Evolutionary conservation across 2,113 vertebrate genomes (phyloP), one percentile per base, ranked within the genome.

Genomic region (Cairina moschata): DNA sequence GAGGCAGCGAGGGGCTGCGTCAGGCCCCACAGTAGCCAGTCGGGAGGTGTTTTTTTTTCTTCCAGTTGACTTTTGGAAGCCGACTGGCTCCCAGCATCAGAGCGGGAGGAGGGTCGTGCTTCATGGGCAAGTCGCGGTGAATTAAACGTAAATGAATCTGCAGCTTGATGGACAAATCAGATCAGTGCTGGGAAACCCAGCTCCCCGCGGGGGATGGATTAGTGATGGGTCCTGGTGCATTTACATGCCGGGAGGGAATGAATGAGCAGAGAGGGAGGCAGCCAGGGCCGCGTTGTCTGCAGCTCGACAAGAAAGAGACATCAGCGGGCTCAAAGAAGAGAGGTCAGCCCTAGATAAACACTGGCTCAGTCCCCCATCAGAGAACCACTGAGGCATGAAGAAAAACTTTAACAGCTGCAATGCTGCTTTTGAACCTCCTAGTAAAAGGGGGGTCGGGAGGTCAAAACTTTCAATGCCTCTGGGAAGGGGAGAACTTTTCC

Each of bases 321-420:
- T 93, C 89, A 90, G 76, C 0, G 0, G 50, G 71, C 94, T 91
- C 48, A 48, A 38, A 96, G 86, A 90, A 80, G 80, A 68, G 93
- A 87, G 94, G 93, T 97, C 95, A 94, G 94, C 78, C 87, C 79
- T 96, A 87, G 88, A 91, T 90, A 96, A 97, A 95, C 94, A 96
- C 77, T 59, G 66, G 72, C 85, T 78, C 93, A 75, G 91, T 95
- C 88, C 40, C 82, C 46, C 82, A 81, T 86, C 90, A 88, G 71
- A 83, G 88, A 92, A 74, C 69, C 94, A 91, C 55, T 83, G 82
- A 90, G 90, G 90, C 94, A 59, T 93, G 83, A 97, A 96, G 92
- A 83, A 94, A 96, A 97, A 94, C 94, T 94, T 93, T 88, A 96
- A 88, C 96, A 97, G 97, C 96, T 97, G 96, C 91, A 92, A 71